Evolutionary conservation across 2,113 vertebrate species (phyloP), one percentile per base, ranked within the genome.

Genomic region (Chloebia gouldiae): DNA sequence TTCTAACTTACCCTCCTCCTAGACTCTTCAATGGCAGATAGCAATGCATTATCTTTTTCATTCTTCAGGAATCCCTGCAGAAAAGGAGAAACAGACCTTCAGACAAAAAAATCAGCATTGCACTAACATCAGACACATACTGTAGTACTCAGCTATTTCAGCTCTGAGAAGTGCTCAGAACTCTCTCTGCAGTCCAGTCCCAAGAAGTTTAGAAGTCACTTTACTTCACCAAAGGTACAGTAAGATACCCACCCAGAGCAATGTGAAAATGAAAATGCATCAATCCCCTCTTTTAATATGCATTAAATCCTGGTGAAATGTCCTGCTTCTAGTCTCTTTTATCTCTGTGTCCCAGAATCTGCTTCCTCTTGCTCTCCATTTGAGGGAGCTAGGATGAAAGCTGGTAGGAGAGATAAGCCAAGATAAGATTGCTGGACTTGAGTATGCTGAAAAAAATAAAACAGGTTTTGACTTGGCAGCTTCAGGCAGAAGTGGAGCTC

Each of bases 21-120:
- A 35, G 99, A 99, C 96, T 99, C 99, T 94, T 99, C 99, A 61
- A 99, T 99, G 95, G 99, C 99, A 23, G 99, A 99, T 78, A 99
- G 97, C 90, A 99, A 97, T 44, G 99, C 99, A 98, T 99, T 99
- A 96, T 99, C 99, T 94, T 99, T 98, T 97, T 99, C 99, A 96
- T 99, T 99, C 97, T 99, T 99, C 92, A 99, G 95, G 98, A 99
- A 99, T 83, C 99, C 99, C 99, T 99, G 97, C 22, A 96, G 95
- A 92, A 95, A 91, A 93, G 35, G 63, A 93, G 47, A 88, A 86
- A 92, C 6, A 57, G 51, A 80, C 25, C 33, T 93, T 94, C 72
- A 68, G 86, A 45, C 23, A 88, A 49, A 86, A 51, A 72, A 53
- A 24, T 4, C 33, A 53, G 54, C 31, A 45, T 88, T 77, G 28